Percentiles rank a stretch among this genome's conserved stretches.
Conservation (phyloP, 2,888 invertebrate genomes). For the Lymantria dispar region DNA sequence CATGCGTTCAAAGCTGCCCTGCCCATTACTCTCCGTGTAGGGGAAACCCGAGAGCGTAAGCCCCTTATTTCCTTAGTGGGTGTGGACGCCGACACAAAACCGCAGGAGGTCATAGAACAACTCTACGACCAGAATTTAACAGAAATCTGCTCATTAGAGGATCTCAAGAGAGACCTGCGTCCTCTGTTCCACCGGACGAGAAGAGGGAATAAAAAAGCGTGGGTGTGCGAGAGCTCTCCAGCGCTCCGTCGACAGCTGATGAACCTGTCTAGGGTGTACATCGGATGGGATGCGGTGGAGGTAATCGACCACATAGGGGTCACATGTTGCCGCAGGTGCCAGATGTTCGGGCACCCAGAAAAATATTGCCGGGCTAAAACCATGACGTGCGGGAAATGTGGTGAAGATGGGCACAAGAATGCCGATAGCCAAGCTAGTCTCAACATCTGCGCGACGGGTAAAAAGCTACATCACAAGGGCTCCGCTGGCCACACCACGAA, state of each 20-base stretch:
- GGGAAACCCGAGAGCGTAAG: background rate
- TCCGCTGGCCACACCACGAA: conserved; percentile 13
- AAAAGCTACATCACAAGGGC: conserved; percentile 8
- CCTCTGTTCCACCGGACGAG: background rate
- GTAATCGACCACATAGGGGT: conserved; percentile 8
- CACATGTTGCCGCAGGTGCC: conserved; percentile 37
- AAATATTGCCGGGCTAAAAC: conserved; percentile 20
- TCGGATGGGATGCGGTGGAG: conserved; percentile 18
- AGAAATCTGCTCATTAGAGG: background rate
- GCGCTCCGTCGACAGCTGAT: background rate
- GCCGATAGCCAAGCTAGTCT: conserved; percentile 2
- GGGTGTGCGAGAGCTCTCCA: background rate
- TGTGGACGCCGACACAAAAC: background rate
- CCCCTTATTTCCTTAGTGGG: background rate
- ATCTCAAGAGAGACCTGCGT: background rate
- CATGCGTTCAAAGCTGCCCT: background rate
- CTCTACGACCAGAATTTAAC: conserved; percentile 4
- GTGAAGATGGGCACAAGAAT: conserved; percentile 8
- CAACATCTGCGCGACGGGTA: conserved; percentile 25
- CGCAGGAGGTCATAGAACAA: background rate
- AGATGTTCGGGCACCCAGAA: conserved; percentile 41
- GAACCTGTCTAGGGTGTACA: conserved; percentile 3
- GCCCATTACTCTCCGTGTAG: background rate
- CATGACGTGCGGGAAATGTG: conserved; percentile 21
- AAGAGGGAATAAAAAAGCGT: background rate